Conservation (phyloP, 2,888 invertebrate species). For the Tridacna gigas region DNA sequence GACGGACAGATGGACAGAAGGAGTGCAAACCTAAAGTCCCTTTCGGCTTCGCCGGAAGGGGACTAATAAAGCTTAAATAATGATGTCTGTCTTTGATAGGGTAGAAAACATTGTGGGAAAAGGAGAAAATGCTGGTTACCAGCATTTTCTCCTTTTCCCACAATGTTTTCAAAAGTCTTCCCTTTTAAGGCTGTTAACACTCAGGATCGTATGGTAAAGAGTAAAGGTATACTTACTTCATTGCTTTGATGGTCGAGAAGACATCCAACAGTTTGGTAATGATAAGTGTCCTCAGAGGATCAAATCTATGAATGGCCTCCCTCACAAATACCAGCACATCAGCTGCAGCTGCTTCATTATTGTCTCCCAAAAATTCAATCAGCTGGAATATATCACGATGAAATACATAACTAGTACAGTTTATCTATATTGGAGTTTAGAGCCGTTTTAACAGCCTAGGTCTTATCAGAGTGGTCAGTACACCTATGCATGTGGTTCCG, state of each 20-base stretch:
- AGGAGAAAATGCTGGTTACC: not conserved
- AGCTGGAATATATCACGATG: constrained; percentile 84
- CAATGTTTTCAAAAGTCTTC: not conserved
- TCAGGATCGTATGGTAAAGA: not conserved
- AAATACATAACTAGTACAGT: no score
- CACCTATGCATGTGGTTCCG: no score
- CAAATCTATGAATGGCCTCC: constrained; percentile 97
- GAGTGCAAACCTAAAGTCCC: no score
- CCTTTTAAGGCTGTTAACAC: not conserved
- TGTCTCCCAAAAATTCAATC: constrained; percentile 92
- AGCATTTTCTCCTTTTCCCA: not conserved
- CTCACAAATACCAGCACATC: constrained; percentile 98
- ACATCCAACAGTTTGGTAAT: constrained; percentile 91
- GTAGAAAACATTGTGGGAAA: not conserved
- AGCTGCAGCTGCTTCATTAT: constrained; percentile 89
- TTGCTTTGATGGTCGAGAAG: constrained; percentile 94
- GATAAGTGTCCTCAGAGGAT: constrained; percentile 90
- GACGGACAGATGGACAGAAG: no score
- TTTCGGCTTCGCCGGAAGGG: no score
- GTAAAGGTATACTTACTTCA: constrained; percentile 87
- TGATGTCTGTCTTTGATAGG: no score
- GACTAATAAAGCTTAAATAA: no score
- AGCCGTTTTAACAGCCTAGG: no score
- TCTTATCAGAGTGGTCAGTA: no score
- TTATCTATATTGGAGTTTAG: no score